Base-by-base conservation (phyloP, 2,113 vertebrate species). In the Colinus virginianus region DNA sequence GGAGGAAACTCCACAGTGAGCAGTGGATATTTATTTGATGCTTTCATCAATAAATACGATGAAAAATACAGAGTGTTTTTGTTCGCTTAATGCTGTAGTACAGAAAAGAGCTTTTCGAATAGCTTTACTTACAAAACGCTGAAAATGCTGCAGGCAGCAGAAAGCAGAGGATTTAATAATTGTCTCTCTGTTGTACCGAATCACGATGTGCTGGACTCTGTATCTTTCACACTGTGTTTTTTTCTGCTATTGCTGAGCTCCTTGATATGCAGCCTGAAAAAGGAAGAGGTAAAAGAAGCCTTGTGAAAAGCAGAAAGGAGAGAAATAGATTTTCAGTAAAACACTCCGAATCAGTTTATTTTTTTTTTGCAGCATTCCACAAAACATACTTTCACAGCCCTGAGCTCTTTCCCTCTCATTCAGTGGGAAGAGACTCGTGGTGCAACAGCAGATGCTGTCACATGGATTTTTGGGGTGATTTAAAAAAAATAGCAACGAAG, bases 211-310 rank as follows among this genome's bases (percentile, higher is more conserved):
- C 38, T 67, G 61, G 30, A 49, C 32, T 51, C 63, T 8, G 10
- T 56, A 66, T 42, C 61, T 45, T 66, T 62, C 40, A 55, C 10
- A 49, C 18, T 13, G 13, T 17, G 15, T 34, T 83, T 53, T 51
- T 16, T 49, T 55, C 25, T 56, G 64, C 63, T 76, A 0, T 0
- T 49, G 48, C 36, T 51, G 67, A 79, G 46, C 40, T 46, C 71
- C n/a, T 88, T 45, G 21, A 80, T 55, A 28, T 55, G 56, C 51
- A 94, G 84, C 48, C 45, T 90, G 85, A 43, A 83, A 83, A 93
- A 18, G 38, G 67, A 69, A 74, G 38, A 75, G 13, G 36, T 26
- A n/a, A 53, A 77, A 88, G 42, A 28, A 78, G 34, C 34, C 38
- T 10, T 42, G 49, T 67, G 42, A 86, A 90, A 88, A 63, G 56